phyloP scores from a whole-genome alignment of 2,113 vertebrate genomes.

The Callospermophilus lateralis region DNA sequence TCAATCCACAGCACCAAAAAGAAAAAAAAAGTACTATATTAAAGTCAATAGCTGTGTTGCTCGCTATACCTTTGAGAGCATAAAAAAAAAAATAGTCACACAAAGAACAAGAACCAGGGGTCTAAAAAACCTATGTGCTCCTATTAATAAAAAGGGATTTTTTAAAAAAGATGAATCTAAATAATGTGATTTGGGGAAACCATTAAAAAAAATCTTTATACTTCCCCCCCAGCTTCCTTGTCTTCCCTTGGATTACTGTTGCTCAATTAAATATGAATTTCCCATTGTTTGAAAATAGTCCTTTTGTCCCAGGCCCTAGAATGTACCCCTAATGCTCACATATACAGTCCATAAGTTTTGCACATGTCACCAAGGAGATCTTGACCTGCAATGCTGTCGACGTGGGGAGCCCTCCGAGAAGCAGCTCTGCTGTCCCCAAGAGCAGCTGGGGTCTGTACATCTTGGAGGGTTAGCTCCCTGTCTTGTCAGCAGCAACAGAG shows the following conservation, averaged over 20 bases:
- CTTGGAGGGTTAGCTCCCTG: not conserved
- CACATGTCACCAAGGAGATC: constrained; percentile 44
- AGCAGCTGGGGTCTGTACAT: constrained; percentile 23
- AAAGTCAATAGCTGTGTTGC: not conserved
- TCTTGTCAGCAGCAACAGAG: not conserved
- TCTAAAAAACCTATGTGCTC: not conserved
- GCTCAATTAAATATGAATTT: constrained; percentile 66
- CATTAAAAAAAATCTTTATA: constrained; percentile 66
- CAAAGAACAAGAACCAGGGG: not conserved
- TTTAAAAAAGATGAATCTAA: constrained; percentile 52
- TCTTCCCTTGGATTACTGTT: constrained; percentile 56
- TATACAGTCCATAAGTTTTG: constrained; percentile 9
- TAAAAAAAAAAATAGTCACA: not conserved
- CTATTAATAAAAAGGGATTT: not conserved
- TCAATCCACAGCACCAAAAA: too few species aligned
- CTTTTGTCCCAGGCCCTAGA: constrained; percentile 2
- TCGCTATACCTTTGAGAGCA: not conserved
- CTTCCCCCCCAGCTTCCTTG: not conserved
- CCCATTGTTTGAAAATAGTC: constrained; percentile 36
- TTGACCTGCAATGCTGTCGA: not conserved
- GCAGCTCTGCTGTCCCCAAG: not conserved
- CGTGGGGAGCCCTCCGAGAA: not conserved
- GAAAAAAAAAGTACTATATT: too few species aligned
- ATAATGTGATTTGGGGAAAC: not conserved
- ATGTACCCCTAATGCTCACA: not conserved